Percentiles rank a stretch among this genome's conserved stretches.
Evolutionary conservation across 2,797 vertebrate genomes (phyloP).

Genomic region (Typhlichthys eigenmanni): DNA sequence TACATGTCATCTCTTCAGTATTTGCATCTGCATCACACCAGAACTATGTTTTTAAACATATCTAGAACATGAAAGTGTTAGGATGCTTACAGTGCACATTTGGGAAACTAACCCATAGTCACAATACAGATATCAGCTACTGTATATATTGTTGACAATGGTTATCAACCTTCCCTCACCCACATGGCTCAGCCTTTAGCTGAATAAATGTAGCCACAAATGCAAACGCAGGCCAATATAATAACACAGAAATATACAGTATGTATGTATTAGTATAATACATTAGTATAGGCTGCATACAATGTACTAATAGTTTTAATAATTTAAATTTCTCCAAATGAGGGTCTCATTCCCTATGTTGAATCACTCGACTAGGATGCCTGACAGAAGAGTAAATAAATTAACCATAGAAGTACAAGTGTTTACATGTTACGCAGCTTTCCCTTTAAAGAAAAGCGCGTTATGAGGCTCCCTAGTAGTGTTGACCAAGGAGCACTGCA

Average conservation of each 20-base stretch:
- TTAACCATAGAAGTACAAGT: slow-evolving; percentile 6
- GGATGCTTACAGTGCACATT: slow-evolving; percentile 18
- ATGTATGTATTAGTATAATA: too few relatives aligned
- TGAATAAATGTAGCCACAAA: too few relatives aligned
- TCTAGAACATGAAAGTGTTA: background rate
- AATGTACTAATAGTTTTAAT: too few relatives aligned
- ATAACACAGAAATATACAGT: too few relatives aligned
- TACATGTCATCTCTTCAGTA: slow-evolving; percentile 46
- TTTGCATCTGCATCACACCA: slow-evolving; percentile 25
- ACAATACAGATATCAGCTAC: slow-evolving; percentile 19
- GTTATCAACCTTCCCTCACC: too few relatives aligned
- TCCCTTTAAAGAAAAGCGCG: slow-evolving; percentile 72
- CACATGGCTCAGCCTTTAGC: too few relatives aligned
- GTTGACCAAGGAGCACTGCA: slow-evolving; percentile 44
- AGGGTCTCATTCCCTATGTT: too few relatives aligned
- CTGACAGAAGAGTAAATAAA: background rate
- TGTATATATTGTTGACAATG: slow-evolving; percentile 2
- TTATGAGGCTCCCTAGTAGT: slow-evolving; percentile 25
- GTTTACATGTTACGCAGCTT: slow-evolving; percentile 65
- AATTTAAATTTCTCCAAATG: too few relatives aligned
- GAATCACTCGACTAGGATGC: too few relatives aligned
- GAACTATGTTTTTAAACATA: slow-evolving; percentile 23
- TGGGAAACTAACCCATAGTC: slow-evolving; percentile 12
- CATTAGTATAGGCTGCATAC: too few relatives aligned
- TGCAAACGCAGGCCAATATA: too few relatives aligned